Base-by-base conservation (phyloP, 2,797 vertebrate species). In the Bucorvus abyssinicus region DNA sequence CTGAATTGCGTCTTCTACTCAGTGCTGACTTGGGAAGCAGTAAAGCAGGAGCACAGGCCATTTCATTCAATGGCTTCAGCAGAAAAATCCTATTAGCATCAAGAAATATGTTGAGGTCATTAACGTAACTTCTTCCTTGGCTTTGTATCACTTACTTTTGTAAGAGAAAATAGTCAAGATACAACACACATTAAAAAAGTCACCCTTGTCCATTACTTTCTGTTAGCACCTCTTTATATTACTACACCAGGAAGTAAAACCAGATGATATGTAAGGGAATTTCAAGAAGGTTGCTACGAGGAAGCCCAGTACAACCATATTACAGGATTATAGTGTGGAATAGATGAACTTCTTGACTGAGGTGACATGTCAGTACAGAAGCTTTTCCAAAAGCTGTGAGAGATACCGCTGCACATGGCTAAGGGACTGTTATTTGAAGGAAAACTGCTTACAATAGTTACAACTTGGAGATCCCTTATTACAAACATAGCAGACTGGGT, bases 151-250 rank as follows among this genome's bases (percentile, higher is more conserved):
- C 67, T 84, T 83, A 55, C 55, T 80, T 78, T n/a, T 1, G 7
- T 17, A 82, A 77, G 53, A 71, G 21, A 89, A 87, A 78, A 53
- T 18, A 55, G 73, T 32, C 87, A 85, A 57, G 64, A 90, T 60
- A 63, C 17, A 50, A 74, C 67, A 63, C 14, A 36, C 67, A 40
- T 52, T 81, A 59, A 74, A 78, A 34, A 78, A 82, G 40, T 53
- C 80, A 83, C 68, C 53, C 47, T 77, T 76, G 44, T 65, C 71
- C 65, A 75, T 50, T 77, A 53, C 53, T 44, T 84, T 89, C 65
- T 87, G 80, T 90, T 95, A 96, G 89, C 95, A 94, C 63, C 64
- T 91, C 80, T 94, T 92, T 70, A 29, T 79, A 61, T 80, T 82
- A 50, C 64, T 45, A 61, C 56, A 70, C 32, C 12, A 77, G 67